Conservation (phyloP, 2,797 vertebrate genomes). For the Cynopterus sphinx region DNA sequence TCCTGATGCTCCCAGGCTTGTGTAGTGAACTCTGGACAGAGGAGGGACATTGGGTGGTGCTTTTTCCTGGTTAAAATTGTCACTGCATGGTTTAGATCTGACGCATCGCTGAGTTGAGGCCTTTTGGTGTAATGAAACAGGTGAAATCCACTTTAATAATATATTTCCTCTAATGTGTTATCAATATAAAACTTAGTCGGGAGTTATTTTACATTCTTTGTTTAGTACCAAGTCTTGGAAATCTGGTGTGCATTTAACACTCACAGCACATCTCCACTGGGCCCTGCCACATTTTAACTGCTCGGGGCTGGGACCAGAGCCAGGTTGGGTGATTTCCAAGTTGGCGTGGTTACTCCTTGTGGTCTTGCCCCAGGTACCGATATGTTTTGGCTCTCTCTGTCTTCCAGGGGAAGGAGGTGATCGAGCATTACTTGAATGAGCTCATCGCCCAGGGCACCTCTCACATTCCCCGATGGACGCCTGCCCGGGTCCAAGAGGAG, state of each 20-base stretch:
- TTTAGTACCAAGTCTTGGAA: neutral
- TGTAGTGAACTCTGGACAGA: neutral
- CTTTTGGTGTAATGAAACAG: neutral
- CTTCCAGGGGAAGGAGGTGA: constrained; percentile 90
- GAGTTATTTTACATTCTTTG: neutral
- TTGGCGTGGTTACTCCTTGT: accelerated
- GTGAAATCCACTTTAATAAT: neutral
- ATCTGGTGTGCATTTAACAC: accelerated
- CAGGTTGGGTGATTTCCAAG: neutral
- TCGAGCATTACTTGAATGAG: constrained; percentile 89
- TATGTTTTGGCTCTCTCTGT: neutral
- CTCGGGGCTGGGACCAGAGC: neutral
- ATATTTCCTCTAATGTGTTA: neutral
- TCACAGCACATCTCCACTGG: neutral
- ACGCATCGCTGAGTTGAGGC: neutral
- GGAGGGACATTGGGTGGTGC: neutral
- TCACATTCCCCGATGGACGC: constrained; percentile 87
- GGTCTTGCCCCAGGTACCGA: accelerated
- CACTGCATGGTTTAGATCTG: neutral
- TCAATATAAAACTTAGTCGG: neutral
- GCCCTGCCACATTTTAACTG: neutral
- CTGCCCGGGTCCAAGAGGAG: neutral
- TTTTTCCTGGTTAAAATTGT: neutral
- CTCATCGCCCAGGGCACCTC: constrained; percentile 87
- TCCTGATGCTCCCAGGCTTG: neutral